A percentile compares a stretch with the other conserved stretches of the same genome.
These are phyloP conservation scores for Odobenus rosmarus DNA, from an alignment of 2,113 vertebrate genomes.

Conservation along the genomic window DNA sequence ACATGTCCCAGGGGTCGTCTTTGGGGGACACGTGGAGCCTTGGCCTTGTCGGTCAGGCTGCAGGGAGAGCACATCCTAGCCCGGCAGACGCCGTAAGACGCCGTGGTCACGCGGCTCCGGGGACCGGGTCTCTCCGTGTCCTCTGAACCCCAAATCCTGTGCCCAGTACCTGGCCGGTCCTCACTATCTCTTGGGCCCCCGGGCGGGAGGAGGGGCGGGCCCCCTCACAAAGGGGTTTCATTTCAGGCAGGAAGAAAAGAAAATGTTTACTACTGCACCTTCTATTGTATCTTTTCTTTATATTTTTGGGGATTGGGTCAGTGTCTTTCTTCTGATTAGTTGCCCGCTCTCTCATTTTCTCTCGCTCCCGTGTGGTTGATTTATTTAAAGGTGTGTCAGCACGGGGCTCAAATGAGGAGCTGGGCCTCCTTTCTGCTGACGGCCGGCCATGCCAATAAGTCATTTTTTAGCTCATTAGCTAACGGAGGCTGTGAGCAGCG, in stretches of 20 bases:
- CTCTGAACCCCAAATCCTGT: neutral
- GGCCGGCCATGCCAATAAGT: slow-evolving; percentile 86
- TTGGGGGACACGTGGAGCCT: neutral
- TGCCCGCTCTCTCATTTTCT: slow-evolving; percentile 69
- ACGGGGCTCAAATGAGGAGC: slow-evolving; percentile 78
- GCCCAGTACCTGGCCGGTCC: neutral
- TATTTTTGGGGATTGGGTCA: slow-evolving; percentile 60
- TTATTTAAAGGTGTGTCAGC: slow-evolving; percentile 87
- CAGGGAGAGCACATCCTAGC: neutral
- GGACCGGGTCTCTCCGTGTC: fast-evolving
- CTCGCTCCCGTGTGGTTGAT: slow-evolving; percentile 72
- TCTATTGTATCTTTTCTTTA: neutral
- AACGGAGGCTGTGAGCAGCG: slow-evolving; percentile 85
- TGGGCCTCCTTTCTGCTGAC: slow-evolving; percentile 82
- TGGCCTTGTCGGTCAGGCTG: fast-evolving
- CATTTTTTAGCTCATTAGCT: slow-evolving; percentile 91
- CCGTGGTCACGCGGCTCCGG: fast-evolving
- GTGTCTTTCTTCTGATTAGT: slow-evolving; percentile 69
- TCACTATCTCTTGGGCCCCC: neutral
- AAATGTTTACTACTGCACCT: neutral
- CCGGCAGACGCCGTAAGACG: fast-evolving
- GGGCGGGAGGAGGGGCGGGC: fast-evolving
- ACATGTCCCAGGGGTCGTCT: fast-evolving
- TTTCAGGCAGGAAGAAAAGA: neutral
- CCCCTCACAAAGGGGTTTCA: neutral